phyloP scores from a whole-genome alignment of 2,113 vertebrate genomes.

The Leucoraja erinaceus region DNA sequence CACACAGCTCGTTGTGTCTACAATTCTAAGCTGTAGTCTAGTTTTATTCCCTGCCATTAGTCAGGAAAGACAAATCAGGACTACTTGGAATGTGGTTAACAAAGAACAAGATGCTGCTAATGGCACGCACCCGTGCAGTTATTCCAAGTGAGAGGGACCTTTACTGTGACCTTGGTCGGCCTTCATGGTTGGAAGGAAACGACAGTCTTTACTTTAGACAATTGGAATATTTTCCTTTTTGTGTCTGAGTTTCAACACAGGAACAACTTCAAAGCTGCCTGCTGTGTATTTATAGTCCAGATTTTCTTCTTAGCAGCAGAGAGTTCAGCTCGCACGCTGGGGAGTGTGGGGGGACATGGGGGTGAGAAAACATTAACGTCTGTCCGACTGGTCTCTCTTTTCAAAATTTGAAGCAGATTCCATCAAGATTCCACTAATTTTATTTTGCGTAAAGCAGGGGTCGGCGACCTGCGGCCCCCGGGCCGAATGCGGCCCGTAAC shows the following conservation, averaged over 20 bases:
- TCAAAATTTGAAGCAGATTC: background rate
- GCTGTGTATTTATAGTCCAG: conserved; percentile 34
- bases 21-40: too few species aligned
- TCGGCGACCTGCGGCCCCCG: too few species aligned
- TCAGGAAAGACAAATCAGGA: background rate
- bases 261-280: conserved; percentile 15
- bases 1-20: too few species aligned
- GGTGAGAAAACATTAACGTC: background rate
- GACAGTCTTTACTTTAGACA: conserved; percentile 13
- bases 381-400: background rate
- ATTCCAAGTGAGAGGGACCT: conserved; percentile 17
- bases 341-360: background rate
- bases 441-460: background rate
- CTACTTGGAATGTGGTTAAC: background rate
- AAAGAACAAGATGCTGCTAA: background rate
- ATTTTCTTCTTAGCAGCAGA: background rate
- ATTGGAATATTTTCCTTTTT: conserved; percentile 16
- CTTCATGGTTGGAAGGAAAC: conserved; percentile 27
- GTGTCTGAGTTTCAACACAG: background rate
- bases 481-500: too few species aligned
- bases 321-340: background rate
- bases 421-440: background rate
- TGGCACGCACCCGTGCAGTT: background rate
- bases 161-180: conserved; percentile 22
- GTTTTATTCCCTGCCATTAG: background rate